phyloP scores from a whole-genome alignment of 1,140 invertebrate genomes.

The Pachypeltis micranthus region DNA sequence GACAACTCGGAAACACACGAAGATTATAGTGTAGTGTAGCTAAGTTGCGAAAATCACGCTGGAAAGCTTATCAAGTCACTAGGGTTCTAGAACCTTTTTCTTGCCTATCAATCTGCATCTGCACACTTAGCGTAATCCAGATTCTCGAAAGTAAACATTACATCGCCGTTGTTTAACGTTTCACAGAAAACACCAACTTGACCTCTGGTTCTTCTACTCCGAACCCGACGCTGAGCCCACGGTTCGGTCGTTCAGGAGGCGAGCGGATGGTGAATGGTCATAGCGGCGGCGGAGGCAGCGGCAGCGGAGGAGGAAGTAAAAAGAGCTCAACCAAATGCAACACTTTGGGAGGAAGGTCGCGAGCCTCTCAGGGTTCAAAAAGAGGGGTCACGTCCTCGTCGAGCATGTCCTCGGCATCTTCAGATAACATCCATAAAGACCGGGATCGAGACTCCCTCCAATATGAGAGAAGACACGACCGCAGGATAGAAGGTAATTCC shows the following conservation, averaged over 20 bases:
- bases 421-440: slow-evolving; percentile 20
- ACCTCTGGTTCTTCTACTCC: slow-evolving; percentile 22
- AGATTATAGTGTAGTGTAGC: no score
- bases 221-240: slow-evolving; percentile 21
- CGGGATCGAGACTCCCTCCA: background rate
- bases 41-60: no score
- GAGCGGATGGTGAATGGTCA: background rate
- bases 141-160: background rate
- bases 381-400: slow-evolving; percentile 22
- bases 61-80: background rate
- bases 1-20: no score
- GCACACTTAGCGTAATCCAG: background rate
- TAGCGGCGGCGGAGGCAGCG: background rate
- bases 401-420: slow-evolving; percentile 23
- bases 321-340: slow-evolving; percentile 13
- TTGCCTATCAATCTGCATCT: no score
- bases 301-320: background rate
- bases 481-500: background rate
- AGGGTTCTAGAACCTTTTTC: no score
- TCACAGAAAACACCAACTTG: slow-evolving; percentile 21
- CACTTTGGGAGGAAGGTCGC: slow-evolving; percentile 14
- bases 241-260: slow-evolving; percentile 15
- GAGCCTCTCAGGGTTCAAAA: slow-evolving; percentile 17
- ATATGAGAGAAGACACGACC: slow-evolving; percentile 2
- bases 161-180: slow-evolving; percentile 6